Evolutionary conservation across 2,113 vertebrate species (phyloP), one percentile per base, ranked within the genome.

Genomic region (Rynchops niger): DNA sequence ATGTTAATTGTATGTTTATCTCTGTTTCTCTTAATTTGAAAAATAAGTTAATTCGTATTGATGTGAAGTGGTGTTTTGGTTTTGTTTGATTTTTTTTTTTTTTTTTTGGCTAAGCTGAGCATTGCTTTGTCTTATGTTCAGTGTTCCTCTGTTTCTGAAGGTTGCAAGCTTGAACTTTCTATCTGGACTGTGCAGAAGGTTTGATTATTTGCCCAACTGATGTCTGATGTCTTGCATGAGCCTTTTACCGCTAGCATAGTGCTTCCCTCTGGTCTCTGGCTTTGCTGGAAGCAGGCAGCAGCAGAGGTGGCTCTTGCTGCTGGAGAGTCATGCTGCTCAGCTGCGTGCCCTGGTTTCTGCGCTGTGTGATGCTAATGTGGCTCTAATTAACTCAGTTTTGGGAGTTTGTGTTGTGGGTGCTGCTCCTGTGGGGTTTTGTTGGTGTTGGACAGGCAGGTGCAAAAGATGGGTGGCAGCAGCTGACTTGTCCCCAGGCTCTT

Each of bases 191-290:
- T 27, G 58, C 11, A 43, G 87, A 27, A 30, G 20, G 34, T 9
- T 90, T 50, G 47, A 4, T 62, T 47, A 1, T 59, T 79, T 87
- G 25, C 50, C 59, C 55, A 22, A 2, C 26, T 11, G 0, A 0
- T 38, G 76, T 29, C 26, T 11, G 0, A 0, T 38, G 76, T 29
- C 23, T 92, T 30, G 74, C 12, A 3, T 19, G 50, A 72, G 7
- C 1, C 0, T 1, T 5, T 9, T 34, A 20, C 50, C 9, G 0
- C 27, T 3, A 55, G 32, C 23, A 8, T 5, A 1, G 61, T 36
- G 32, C 63, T 62, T 38, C 53, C 19, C 50, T 61, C 56, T 30
- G 16, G 15, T 29, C 52, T 25, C 56, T 63, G 43, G 12, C 50
- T 62, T 40, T n/a, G 10, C 82, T 76, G 81, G 63, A 9, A 5